Percentiles rank a stretch among this genome's conserved stretches.
Evolutionary conservation across 2,797 vertebrate species (phyloP).

Genomic region (Tiaroga cobitis): DNA sequence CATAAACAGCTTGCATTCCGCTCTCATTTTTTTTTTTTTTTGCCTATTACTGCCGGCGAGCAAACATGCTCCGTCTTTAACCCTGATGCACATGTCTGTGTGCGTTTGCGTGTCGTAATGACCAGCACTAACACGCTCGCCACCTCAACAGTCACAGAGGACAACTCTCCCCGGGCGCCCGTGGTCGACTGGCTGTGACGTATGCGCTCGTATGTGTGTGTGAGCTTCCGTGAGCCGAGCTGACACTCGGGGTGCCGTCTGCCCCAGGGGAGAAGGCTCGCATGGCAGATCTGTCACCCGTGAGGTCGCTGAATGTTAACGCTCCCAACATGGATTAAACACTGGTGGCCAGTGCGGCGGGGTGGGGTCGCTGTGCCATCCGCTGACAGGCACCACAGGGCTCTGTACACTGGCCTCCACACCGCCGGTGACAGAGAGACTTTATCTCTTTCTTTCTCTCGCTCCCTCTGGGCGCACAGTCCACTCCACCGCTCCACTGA

Average conservation of each 20-base stretch:
- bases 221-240: conserved; percentile 66
- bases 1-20: conserved; percentile 1
- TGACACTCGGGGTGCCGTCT: conserved; percentile 68
- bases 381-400: conserved; percentile 77
- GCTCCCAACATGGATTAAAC: conserved; percentile 94
- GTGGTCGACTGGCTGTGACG: conserved; percentile 66
- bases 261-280: conserved; percentile 80
- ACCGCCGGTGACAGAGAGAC: conserved; percentile 39
- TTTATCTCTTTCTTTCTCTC: conserved; percentile 52
- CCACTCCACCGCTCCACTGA: conserved; percentile 61
- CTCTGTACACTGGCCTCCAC: conserved; percentile 26
- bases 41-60: conserved; percentile 54
- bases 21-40: conserved; percentile 30
- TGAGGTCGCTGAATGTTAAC: conserved; percentile 94
- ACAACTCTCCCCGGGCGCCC: conserved; percentile 74
- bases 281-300: conserved; percentile 94
- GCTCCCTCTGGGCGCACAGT: conserved; percentile 42
- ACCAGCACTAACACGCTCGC: conserved; percentile 68
- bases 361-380: conserved; percentile 78
- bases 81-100: conserved; percentile 53
- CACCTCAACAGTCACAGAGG: conserved; percentile 72
- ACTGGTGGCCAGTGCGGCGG: conserved; percentile 84
- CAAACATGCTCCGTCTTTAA: conserved; percentile 69
- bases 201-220: conserved; percentile 29
- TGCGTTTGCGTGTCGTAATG: conserved; percentile 68